phyloP scores from a whole-genome alignment of 2,797 vertebrate species.

The Microhierax caerulescens region DNA sequence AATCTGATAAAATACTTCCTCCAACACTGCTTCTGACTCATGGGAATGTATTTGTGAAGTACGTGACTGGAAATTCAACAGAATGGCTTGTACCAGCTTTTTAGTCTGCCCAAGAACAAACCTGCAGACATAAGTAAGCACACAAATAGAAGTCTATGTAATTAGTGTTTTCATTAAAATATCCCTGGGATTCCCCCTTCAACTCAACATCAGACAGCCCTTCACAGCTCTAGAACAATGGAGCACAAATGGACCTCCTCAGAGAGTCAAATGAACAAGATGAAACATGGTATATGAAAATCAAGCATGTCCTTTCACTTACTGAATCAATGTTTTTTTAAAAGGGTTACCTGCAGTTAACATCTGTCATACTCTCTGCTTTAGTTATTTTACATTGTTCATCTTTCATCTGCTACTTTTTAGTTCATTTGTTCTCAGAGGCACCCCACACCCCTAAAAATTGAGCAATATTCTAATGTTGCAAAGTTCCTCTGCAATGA shows the following conservation, averaged over 20 bases:
- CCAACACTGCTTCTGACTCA: conserved; percentile 6
- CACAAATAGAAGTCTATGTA: not conserved
- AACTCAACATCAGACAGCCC: not conserved
- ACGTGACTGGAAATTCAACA: conserved; percentile 27
- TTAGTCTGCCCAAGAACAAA: not conserved
- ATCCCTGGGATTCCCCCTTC: not conserved
- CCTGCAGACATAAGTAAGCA: not conserved
- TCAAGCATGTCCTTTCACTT: not conserved
- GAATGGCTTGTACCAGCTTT: not conserved
- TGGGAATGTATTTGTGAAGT: not conserved
- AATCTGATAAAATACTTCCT: conserved; percentile 4
- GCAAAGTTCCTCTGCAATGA: not conserved
- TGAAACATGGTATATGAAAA: not conserved
- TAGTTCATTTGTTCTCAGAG: not conserved
- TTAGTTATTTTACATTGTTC: not conserved
- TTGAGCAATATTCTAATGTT: not conserved
- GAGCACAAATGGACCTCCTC: not conserved
- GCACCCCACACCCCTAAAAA: not conserved
- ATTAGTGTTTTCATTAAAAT: not conserved
- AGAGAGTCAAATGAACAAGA: not conserved
- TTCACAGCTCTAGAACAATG: not conserved
- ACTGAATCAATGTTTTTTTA: not conserved
- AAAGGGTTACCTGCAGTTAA: not conserved
- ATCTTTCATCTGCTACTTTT: not conserved
- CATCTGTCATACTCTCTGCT: not conserved